Conservation (phyloP, 2,888 invertebrate genomes). For the Folsomia manolachei region DNA sequence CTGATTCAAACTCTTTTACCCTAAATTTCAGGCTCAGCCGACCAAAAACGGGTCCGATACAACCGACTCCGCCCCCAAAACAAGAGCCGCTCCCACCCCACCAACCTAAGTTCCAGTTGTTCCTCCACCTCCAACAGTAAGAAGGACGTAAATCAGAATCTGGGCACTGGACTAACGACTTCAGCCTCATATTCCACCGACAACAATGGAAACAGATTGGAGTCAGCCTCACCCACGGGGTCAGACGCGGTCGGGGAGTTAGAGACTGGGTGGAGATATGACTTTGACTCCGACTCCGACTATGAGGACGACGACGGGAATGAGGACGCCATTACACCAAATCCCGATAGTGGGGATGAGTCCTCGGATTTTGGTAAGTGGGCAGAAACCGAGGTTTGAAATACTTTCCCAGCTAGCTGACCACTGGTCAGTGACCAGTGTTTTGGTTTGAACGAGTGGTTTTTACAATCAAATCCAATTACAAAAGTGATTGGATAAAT, state of each 20-base stretch:
- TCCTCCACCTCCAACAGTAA: conserved; percentile 9
- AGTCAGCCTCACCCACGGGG: not conserved
- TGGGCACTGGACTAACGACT: not conserved
- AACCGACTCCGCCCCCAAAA: conserved; percentile 46
- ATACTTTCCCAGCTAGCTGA: too few species aligned
- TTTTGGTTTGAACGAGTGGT: too few species aligned
- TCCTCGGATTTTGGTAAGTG: conserved; percentile 39
- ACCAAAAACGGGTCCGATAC: conserved; percentile 44
- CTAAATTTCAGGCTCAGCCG: conserved; percentile 8
- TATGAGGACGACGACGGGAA: conserved; percentile 54
- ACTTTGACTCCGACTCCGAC: conserved; percentile 36
- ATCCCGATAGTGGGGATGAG: conserved; percentile 33
- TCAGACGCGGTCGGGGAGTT: not conserved
- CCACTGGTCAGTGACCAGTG: too few species aligned
- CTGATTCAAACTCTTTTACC: not conserved
- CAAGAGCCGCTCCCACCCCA: conserved; percentile 29
- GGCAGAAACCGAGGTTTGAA: too few species aligned
- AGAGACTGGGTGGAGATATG: conserved; percentile 12
- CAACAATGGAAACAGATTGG: conserved; percentile 5
- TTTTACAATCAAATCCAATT: too few species aligned
- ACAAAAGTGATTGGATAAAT: too few species aligned
- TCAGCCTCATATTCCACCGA: conserved; percentile 8
- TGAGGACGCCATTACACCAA: conserved; percentile 56
- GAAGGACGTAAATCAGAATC: not conserved
- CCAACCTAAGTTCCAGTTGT: conserved; percentile 20